Conservation (phyloP, 2,113 vertebrate species). For the Upupa epops region DNA sequence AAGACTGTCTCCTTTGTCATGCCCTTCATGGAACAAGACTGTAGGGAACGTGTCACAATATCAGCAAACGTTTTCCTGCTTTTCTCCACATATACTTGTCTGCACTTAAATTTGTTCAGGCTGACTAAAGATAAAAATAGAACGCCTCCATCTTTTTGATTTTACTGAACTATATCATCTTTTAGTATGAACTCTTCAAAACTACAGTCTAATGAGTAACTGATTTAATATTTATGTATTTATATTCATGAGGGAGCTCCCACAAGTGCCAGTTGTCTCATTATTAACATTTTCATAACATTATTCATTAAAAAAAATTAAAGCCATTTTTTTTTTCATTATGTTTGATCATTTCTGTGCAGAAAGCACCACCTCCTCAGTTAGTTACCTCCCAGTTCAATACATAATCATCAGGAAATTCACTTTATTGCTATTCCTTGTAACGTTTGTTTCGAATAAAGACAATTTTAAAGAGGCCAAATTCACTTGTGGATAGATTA, state of each 20-base stretch:
- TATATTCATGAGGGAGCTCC: neutral
- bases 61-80: neutral
- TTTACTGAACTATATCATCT: neutral
- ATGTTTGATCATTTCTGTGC: neutral
- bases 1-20: rapidly evolving
- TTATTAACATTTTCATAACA: neutral
- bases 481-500: neutral
- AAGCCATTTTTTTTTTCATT: neutral
- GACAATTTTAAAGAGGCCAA: neutral
- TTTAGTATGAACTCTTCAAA: neutral
- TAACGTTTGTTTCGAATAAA: neutral
- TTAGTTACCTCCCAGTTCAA: neutral
- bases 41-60: neutral
- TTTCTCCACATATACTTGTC: neutral
- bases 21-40: rapidly evolving
- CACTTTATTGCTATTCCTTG: neutral
- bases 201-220: neutral
- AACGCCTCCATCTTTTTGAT: neutral
- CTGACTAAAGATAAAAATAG: neutral
- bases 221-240: neutral
- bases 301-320: neutral
- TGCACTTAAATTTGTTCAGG: neutral
- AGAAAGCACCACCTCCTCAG: neutral
- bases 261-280: neutral
- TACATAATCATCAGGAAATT: neutral